Conservation (phyloP, 2,113 vertebrate species). For the Lagopus muta region DNA sequence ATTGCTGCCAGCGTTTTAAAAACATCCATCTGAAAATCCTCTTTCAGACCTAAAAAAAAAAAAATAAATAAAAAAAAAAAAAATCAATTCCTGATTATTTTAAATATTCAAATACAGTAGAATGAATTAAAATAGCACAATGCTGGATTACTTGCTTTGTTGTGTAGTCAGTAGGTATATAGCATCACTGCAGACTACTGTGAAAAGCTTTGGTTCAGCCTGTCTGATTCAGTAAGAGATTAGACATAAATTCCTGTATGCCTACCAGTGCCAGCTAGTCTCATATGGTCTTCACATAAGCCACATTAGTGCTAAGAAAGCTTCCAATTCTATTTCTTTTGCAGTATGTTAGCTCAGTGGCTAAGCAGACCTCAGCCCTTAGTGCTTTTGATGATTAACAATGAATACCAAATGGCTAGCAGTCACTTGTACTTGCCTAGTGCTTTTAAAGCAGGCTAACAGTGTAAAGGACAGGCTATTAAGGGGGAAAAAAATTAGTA, state of each 20-base stretch:
- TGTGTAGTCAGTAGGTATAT: background rate
- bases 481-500: background rate
- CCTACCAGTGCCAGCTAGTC: background rate
- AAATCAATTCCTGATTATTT: background rate
- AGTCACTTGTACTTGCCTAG: background rate
- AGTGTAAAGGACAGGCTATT: background rate
- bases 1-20: slow-evolving; percentile 92
- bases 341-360: background rate
- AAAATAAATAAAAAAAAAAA: slow-evolving; percentile 60
- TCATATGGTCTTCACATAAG: background rate
- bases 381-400: background rate
- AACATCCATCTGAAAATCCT: slow-evolving; percentile 89
- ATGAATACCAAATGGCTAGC: background rate
- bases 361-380: background rate
- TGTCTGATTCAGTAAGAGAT: background rate
- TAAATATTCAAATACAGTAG: background rate
- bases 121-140: background rate
- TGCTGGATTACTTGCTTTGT: background rate
- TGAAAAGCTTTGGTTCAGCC: background rate
- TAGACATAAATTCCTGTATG: background rate
- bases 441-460: background rate
- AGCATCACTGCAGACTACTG: background rate
- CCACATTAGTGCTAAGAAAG: background rate
- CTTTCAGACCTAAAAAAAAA: slow-evolving; percentile 83
- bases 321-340: background rate